These are phyloP conservation scores for Lasioglossum oenotherae DNA, from an alignment of 2,888 invertebrate species.

Conservation along the genomic window DNA sequence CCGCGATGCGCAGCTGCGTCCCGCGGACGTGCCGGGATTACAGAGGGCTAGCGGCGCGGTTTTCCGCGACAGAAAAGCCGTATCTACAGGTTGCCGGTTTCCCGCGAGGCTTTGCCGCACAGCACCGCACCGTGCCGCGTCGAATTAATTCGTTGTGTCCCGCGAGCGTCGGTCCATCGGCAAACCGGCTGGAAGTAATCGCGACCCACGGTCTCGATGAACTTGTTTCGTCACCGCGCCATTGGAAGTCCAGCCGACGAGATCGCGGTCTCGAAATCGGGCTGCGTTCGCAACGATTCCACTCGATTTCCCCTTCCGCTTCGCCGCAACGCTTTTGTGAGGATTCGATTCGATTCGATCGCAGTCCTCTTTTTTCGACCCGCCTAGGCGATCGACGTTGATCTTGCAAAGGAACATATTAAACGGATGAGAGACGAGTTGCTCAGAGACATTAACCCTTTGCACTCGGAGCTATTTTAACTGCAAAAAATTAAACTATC, in stretches of 20 bases:
- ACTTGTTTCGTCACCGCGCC: conserved; percentile 10
- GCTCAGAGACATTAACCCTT: background rate
- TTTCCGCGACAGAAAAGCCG: conserved; percentile 39
- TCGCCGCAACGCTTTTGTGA: background rate
- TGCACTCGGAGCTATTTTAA: no score
- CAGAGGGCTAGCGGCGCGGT: conserved; percentile 28
- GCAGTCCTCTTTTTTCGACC: background rate
- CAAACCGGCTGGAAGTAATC: conserved; percentile 71
- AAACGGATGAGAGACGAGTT: background rate
- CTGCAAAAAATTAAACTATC: no score
- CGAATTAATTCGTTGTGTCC: conserved; percentile 74
- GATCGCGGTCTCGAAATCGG: background rate
- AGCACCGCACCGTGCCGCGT: background rate
- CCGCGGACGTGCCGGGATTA: conserved; percentile 60
- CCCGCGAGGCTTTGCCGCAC: conserved; percentile 56
- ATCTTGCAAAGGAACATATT: background rate
- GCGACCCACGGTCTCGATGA: conserved; percentile 14
- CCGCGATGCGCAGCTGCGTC: conserved; percentile 55
- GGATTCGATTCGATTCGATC: background rate
- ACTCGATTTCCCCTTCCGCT: background rate
- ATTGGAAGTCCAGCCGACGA: background rate
- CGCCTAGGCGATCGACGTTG: background rate
- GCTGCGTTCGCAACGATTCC: conserved; percentile 6
- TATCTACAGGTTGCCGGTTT: conserved; percentile 80
- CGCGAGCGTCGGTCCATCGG: conserved; percentile 39